Conservation (phyloP, 2,113 vertebrate genomes). For the Syrrhaptes paradoxus region DNA sequence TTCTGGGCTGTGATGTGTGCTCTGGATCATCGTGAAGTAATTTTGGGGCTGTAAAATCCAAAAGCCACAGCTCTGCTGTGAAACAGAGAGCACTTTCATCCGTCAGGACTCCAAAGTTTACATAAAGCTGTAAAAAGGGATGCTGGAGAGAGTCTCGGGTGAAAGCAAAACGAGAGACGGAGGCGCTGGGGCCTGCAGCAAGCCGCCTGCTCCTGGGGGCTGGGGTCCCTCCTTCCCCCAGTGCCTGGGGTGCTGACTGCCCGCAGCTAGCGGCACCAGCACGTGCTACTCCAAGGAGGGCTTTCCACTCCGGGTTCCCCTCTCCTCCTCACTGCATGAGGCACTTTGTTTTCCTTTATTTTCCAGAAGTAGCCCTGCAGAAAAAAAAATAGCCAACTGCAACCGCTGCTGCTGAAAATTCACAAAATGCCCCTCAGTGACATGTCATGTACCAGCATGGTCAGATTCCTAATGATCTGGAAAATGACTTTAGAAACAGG, state of each 20-base stretch:
- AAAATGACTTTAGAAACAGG: neutral
- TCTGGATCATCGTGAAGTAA: conserved; percentile 74
- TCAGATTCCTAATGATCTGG: neutral
- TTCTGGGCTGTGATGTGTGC: conserved; percentile 71
- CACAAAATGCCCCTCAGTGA: neutral
- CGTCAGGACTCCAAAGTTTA: conserved; percentile 62
- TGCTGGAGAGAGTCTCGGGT: conserved; percentile 43
- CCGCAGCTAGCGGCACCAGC: neutral
- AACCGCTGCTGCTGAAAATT: neutral
- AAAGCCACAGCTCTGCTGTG: conserved; percentile 62
- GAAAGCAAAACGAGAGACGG: conserved; percentile 19
- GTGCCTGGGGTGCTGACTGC: neutral
- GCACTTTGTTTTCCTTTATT: neutral
- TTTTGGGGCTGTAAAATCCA: conserved; percentile 69
- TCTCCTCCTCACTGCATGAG: neutral
- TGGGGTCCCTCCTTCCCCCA: neutral
- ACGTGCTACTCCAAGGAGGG: neutral
- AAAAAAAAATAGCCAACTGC: neutral
- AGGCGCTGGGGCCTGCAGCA: neutral
- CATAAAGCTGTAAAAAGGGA: conserved; percentile 43
- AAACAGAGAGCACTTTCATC: conserved; percentile 71
- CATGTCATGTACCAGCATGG: rapidly evolving
- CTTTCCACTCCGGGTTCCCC: neutral
- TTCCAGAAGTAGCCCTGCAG: neutral
- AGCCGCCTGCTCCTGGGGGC: neutral